A percentile compares a stretch with the other conserved stretches of the same genome.
Conservation (phyloP, 2,888 invertebrate species). For the Xylophagus ater region DNA sequence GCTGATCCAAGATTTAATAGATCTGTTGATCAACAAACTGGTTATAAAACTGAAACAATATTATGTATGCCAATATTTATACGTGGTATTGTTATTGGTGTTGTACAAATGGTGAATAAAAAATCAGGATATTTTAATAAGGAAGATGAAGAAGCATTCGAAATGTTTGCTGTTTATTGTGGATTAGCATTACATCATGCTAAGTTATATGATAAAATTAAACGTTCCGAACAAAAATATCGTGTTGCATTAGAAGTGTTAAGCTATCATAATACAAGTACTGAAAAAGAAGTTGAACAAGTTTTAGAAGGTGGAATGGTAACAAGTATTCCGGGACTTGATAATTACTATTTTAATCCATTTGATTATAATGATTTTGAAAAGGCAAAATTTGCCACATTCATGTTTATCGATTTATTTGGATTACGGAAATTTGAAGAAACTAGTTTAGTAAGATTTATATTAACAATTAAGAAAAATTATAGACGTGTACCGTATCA, state of each 20-base stretch:
- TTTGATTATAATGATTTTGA: slow-evolving; percentile 56
- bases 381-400: slow-evolving; percentile 60
- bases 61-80: slow-evolving; percentile 83
- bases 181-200: slow-evolving; percentile 78
- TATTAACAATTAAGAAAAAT: slow-evolving; percentile 73
- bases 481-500: slow-evolving; percentile 76
- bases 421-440: slow-evolving; percentile 53
- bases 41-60: slow-evolving; percentile 60
- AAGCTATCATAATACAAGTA: slow-evolving; percentile 71
- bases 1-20: slow-evolving; percentile 65
- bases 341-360: slow-evolving; percentile 60
- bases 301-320: slow-evolving; percentile 25
- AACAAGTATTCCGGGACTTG: slow-evolving; percentile 30
- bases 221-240: slow-evolving; percentile 73
- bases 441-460: slow-evolving; percentile 57
- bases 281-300: slow-evolving; percentile 53
- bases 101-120: slow-evolving; percentile 79
- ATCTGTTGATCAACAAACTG: slow-evolving; percentile 54
- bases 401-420: slow-evolving; percentile 68
- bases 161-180: slow-evolving; percentile 75
- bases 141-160: slow-evolving; percentile 71
- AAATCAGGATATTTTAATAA: slow-evolving; percentile 46
- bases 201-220: slow-evolving; percentile 71
- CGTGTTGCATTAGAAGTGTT: slow-evolving; percentile 70
- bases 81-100: slow-evolving; percentile 64